These are phyloP conservation scores for Cryptomyrus ogoouensis DNA, from an alignment of 2,113 vertebrate genomes.

Conservation along the genomic window DNA sequence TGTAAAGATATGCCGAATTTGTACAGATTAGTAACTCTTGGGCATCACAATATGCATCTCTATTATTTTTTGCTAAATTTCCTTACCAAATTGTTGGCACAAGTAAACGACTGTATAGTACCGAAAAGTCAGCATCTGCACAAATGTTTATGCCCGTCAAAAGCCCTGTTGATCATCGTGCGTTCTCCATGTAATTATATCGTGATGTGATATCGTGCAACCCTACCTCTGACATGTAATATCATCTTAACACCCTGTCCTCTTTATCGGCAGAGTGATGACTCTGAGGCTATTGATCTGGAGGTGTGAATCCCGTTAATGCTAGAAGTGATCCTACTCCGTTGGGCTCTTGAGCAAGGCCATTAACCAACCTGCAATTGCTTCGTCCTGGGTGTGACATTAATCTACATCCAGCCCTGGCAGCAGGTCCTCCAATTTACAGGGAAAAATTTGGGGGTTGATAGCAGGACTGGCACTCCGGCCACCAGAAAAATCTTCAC, in stretches of 20 bases:
- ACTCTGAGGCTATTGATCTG: too few relatives aligned
- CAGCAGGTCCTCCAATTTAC: too few relatives aligned
- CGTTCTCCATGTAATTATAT: background rate
- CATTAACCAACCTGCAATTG: too few relatives aligned
- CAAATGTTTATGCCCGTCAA: background rate
- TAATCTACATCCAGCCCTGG: too few relatives aligned
- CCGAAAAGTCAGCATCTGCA: background rate
- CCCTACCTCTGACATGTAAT: background rate
- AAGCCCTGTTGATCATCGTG: background rate
- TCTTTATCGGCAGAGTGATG: background rate
- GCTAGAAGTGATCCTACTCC: too few relatives aligned
- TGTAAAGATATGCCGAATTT: background rate
- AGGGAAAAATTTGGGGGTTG: too few relatives aligned
- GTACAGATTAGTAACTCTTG: background rate
- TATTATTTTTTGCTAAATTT: background rate
- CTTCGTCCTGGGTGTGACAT: too few relatives aligned
- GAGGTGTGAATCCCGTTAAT: too few relatives aligned
- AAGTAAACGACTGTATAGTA: background rate
- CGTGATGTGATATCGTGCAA: background rate
- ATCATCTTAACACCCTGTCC: background rate
- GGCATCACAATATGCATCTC: background rate
- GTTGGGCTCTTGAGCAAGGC: too few relatives aligned
- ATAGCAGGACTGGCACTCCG: too few relatives aligned
- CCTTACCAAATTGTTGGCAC: background rate
- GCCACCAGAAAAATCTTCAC: too few relatives aligned